A percentile compares a stretch with the other conserved stretches of the same genome.
Evolutionary conservation across 64 coral and sea anemone species (phyloP).

Genomic region (Porites australiensis): DNA sequence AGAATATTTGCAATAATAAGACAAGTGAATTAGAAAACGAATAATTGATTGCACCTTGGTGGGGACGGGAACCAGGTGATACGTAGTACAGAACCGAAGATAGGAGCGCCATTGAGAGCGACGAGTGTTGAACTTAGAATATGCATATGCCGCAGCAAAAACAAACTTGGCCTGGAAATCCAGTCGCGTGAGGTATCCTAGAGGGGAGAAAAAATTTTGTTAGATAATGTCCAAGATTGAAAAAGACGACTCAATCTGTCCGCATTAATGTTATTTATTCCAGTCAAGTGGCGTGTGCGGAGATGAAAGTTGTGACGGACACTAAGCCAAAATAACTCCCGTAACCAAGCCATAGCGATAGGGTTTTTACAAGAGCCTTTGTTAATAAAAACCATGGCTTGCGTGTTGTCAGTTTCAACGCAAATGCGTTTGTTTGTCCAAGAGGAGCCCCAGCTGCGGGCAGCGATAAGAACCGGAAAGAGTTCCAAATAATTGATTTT

Average conservation of each 20-base stretch:
- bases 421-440: slow-evolving; percentile 10
- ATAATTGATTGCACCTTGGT: neutral
- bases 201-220: too few species aligned
- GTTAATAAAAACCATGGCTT: slow-evolving; percentile 18
- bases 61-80: neutral
- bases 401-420: slow-evolving; percentile 24
- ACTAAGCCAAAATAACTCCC: neutral
- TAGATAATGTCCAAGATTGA: too few species aligned
- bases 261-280: too few species aligned
- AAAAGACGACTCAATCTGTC: too few species aligned
- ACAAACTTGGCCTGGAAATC: too few species aligned
- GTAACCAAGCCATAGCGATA: slow-evolving; percentile 5
- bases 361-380: neutral
- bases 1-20: neutral
- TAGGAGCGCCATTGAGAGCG: slow-evolving; percentile 15
- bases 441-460: neutral
- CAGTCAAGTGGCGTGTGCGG: neutral
- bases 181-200: too few species aligned
- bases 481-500: slow-evolving; percentile 36
- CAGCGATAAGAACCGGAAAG: neutral
- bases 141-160: neutral
- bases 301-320: slow-evolving; percentile 13
- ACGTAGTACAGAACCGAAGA: slow-evolving; percentile 3
- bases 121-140: neutral
- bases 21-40: slow-evolving; percentile 1